Evolutionary conservation across 2,113 vertebrate species (phyloP).

Genomic region (Drymodes brunneopygia): DNA sequence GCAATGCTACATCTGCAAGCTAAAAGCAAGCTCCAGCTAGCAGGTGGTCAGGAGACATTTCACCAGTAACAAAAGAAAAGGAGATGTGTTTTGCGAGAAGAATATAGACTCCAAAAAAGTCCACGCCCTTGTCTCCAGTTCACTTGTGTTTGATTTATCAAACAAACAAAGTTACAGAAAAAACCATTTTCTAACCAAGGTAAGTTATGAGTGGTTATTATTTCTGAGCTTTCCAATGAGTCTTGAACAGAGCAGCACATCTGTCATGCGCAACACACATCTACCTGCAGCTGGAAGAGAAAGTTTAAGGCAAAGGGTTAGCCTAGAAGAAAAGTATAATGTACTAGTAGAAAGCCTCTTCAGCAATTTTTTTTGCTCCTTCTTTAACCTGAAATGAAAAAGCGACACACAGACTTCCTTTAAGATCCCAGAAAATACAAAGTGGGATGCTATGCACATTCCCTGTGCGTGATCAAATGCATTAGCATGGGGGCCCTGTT

Average conservation of each 20-base stretch:
- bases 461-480: background rate
- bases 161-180: background rate
- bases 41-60: background rate
- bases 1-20: background rate
- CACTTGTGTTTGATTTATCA: background rate
- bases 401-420: background rate
- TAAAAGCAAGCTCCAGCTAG: background rate
- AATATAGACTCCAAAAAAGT: background rate
- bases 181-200: background rate
- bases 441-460: background rate
- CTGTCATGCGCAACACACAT: too few relatives aligned
- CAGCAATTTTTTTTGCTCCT: background rate
- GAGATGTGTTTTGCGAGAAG: background rate
- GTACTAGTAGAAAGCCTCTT: background rate
- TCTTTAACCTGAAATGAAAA: background rate
- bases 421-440: slow-evolving; percentile 7
- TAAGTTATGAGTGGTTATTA: background rate
- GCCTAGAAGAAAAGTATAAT: background rate
- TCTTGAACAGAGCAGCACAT: background rate
- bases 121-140: background rate
- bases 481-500: background rate
- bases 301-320: background rate
- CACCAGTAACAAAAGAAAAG: background rate
- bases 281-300: background rate
- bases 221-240: background rate